A percentile compares a stretch with the other conserved stretches of the same genome.
Evolutionary conservation across 2,113 vertebrate species (phyloP).

Genomic region (Passerina amoena): DNA sequence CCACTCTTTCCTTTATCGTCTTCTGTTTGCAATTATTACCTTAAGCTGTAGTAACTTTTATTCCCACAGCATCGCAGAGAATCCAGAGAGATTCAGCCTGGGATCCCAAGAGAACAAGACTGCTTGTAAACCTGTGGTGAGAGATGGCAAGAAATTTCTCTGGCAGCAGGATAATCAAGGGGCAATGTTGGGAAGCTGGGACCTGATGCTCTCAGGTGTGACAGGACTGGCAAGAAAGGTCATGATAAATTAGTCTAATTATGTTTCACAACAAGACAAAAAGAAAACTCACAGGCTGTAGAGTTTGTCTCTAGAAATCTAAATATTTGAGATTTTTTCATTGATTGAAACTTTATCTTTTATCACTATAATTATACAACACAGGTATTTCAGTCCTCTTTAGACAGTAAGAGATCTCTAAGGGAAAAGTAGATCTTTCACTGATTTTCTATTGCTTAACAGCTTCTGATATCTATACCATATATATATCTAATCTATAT

Average conservation of each 20-base stretch:
- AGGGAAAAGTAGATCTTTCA: neutral
- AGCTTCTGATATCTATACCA: neutral
- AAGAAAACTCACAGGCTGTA: neutral
- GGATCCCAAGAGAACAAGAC: neutral
- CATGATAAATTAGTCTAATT: neutral
- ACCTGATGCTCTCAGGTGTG: neutral
- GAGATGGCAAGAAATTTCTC: neutral
- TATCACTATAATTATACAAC: neutral
- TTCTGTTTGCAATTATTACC: neutral
- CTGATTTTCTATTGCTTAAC: neutral
- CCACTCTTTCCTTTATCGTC: neutral
- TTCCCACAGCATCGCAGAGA: neutral
- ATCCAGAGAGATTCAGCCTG: neutral
- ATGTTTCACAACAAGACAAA: neutral
- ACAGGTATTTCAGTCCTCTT: neutral
- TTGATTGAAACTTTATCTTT: neutral
- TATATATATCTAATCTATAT: neutral
- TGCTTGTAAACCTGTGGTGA: neutral
- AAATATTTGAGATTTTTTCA: neutral
- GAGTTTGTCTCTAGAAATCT: neutral
- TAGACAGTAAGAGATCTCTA: neutral
- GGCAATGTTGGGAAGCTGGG: neutral
- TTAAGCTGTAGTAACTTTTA: neutral
- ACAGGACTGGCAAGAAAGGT: neutral
- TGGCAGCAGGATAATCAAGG: neutral